Percentiles rank a stretch among this genome's conserved stretches.
These are phyloP conservation scores for Cherax destructor DNA, from an alignment of 1,140 invertebrate genomes.

Conservation along the genomic window DNA sequence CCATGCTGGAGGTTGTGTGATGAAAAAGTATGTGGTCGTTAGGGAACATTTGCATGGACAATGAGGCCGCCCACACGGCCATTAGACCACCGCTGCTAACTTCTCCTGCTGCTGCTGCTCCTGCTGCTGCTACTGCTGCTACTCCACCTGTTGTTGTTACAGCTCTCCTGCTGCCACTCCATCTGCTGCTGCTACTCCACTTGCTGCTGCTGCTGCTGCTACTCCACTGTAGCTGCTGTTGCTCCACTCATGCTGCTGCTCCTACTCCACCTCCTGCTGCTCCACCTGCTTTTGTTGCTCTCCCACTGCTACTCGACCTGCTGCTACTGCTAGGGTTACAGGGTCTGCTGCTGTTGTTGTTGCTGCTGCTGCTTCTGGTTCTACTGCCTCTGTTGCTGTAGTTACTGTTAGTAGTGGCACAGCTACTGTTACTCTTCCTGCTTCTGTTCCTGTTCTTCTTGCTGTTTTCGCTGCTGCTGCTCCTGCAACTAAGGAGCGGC, in stretches of 20 bases:
- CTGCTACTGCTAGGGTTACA: background rate
- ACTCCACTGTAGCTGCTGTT: no score
- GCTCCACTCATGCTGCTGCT: no score
- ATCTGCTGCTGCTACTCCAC: background rate
- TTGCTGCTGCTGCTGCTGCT: background rate
- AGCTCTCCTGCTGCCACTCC: background rate
- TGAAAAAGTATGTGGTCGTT: conserved; percentile 57
- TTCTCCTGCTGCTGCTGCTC: background rate
- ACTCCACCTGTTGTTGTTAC: background rate
- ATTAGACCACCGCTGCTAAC: conserved; percentile 42
- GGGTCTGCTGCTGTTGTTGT: no score
- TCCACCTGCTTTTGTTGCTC: background rate
- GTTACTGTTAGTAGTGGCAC: no score
- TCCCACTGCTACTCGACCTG: background rate
- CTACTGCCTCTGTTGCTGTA: no score
- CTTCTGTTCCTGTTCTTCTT: no score
- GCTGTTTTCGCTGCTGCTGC: no score
- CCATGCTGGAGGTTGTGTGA: conserved; percentile 42
- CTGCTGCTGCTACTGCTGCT: background rate
- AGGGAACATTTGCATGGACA: conserved; percentile 56
- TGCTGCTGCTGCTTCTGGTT: no score
- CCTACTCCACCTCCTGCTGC: no score
- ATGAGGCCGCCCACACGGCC: conserved; percentile 27
- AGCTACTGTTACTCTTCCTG: no score
- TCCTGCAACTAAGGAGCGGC: no score